Evolutionary conservation across 2,888 invertebrate genomes (phyloP), one percentile per base, ranked within the genome.

Genomic region (Athalia cordata): DNA sequence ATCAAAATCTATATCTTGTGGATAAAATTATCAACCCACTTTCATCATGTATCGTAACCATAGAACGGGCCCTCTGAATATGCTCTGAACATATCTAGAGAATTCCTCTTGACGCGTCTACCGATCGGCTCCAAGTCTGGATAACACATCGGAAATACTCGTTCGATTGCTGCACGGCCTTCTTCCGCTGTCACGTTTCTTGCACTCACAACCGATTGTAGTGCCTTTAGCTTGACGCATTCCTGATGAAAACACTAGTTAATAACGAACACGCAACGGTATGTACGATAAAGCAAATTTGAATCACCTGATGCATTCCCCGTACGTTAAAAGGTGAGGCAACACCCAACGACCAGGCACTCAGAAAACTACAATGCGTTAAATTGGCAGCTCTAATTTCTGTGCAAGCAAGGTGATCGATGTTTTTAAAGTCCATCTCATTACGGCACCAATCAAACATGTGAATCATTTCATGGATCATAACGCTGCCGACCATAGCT

Each of bases 361-460:
- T 95, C 47, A 95, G 81, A 86, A 96, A 97, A 45, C 97, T 96
- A 87, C 99, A 99, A 90, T 98, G 98, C 0, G 97, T 95, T 61
- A 99, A 91, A 90, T 98, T 98, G 0, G 98, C 98, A 1, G 98
- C 99, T 82, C 98, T 91, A 80, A 99, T 96, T 92, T 99, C 99
- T 0, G 98, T 97, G 87, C 99, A 99, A 0, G 98, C 98, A 78
- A 99, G 90, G 89, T 99, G 99, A 82, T 98, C 95, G 81, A 97
- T 92, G 88, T 98, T 97, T 84, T 93, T 95, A 85, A 98, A 97
- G 90, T 99, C 96, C 78, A 98, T 88, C 67, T 98, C 93, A 82
- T 97, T 96, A 64, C 95, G 93, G 88, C 99, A 99, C 87, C 94
- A 96, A 90, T 99, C 99, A 87, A 97, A 98, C 96, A 98, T 98